Evolutionary conservation across 92 coral and sea anemone genomes (phyloP), one percentile per base, ranked within the genome.

Genomic region (Paragorgia papillata): DNA sequence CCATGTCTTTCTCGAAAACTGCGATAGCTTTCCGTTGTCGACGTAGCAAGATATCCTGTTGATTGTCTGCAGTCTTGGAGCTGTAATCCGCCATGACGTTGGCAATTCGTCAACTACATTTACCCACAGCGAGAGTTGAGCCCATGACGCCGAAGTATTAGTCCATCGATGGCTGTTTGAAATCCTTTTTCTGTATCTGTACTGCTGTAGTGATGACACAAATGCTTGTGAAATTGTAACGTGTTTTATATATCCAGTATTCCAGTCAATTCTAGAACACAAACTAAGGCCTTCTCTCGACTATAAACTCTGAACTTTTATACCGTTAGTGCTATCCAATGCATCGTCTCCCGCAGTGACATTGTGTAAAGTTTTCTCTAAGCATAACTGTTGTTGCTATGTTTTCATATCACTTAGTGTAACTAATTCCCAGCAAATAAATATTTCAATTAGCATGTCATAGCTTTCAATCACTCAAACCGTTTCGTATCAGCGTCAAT

Each of bases 41-140:
- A 32, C 63, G 53, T 55, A 91, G 86, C 9, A 73, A 39, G 56
- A 91, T 89, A 12, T 85, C 92, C 33, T 88, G 92, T 26, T 87
- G 97, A 37, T 70, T 89, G 26, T 86, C 89, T 17, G 83, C 84
- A 51, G 86, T 91, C 15, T 86, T 74, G 62, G 74, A 86, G 44
- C 26, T 66, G 55, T 76, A 68, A 78, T 95, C 97, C 53, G 85
- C 90, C 94, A 87, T 87, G 20, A 9, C 60, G 4, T 9, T 30
- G 7, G 29, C 22, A 25, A 33, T 43, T 44, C 53, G 53, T 46
- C 53, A 7, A 46, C 14, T 46, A 12, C 17, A 6, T 49, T 44
- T 8, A 7, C 51, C 71, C 32, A 64, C 71, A 12, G 27, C 30
- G 14, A 64, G 71, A 19, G 39, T 18, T 1, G 27, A 64, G 7